phyloP scores from a whole-genome alignment of 2,888 invertebrate species.

The Coelogynopora nodosa region DNA sequence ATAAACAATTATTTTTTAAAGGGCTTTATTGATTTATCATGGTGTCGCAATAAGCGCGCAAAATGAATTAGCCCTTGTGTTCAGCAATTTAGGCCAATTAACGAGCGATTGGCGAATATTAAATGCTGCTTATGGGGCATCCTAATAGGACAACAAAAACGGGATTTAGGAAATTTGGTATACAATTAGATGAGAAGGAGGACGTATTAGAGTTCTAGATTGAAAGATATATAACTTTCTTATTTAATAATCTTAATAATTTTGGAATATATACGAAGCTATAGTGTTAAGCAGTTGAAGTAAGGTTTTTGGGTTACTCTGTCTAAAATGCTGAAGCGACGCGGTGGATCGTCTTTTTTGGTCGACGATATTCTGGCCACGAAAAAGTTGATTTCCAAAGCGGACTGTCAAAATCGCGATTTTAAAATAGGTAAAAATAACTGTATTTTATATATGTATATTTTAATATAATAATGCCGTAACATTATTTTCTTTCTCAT shows the following conservation, averaged over 20 bases:
- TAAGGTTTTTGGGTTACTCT: too few species aligned
- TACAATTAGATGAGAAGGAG: not conserved
- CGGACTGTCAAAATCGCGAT: too few species aligned
- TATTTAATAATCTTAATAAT: too few species aligned
- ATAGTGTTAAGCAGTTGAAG: too few species aligned
- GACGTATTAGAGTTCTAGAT: not conserved
- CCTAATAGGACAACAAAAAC: constrained; percentile 5
- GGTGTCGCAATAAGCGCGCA: not conserved
- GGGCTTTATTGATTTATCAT: not conserved
- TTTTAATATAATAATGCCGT: too few species aligned
- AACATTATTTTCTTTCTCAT: too few species aligned
- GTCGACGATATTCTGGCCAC: constrained; percentile 4
- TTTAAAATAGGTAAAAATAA: too few species aligned
- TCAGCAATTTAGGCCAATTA: not conserved
- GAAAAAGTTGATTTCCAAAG: not conserved
- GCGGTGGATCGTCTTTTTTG: not conserved
- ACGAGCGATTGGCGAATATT: not conserved
- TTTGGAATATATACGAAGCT: too few species aligned
- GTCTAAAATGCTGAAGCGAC: not conserved
- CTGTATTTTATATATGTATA: too few species aligned
- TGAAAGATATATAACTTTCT: too few species aligned
- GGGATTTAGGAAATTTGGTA: not conserved
- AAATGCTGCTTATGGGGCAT: not conserved
- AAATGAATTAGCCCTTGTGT: not conserved
- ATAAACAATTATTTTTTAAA: not conserved